Conservation (phyloP, 2,113 vertebrate species). For the Solea senegalensis region DNA sequence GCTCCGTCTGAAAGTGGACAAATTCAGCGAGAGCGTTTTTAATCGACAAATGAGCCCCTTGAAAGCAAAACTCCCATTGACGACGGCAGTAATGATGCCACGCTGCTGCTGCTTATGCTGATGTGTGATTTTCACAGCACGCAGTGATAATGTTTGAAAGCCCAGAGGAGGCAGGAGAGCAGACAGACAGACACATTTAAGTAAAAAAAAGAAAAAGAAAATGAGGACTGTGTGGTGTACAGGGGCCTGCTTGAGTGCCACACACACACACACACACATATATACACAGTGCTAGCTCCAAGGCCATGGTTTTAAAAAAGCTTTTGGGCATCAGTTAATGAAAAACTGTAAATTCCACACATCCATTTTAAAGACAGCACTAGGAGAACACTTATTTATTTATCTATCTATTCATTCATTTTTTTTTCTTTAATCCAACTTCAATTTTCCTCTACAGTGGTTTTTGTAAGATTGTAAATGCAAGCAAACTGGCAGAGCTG, state of each 20-base stretch:
- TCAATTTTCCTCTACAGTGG: slow-evolving; percentile 86
- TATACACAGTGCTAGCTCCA: slow-evolving; percentile 22
- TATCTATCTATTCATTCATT: slow-evolving; percentile 82
- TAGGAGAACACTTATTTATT: slow-evolving; percentile 81
- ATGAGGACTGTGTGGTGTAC: slow-evolving; percentile 47
- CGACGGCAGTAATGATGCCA: slow-evolving; percentile 56
- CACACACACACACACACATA: slow-evolving; percentile 51
- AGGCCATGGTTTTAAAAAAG: slow-evolving; percentile 67
- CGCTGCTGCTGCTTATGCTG: slow-evolving; percentile 66
- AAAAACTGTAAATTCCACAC: slow-evolving; percentile 81
- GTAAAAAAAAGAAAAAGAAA: slow-evolving; percentile 59
- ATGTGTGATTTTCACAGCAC: slow-evolving; percentile 58
- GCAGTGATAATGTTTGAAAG: slow-evolving; percentile 52
- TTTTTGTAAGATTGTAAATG: slow-evolving; percentile 84
- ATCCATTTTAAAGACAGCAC: slow-evolving; percentile 80
- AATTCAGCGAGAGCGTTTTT: slow-evolving; percentile 30
- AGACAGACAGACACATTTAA: slow-evolving; percentile 62
- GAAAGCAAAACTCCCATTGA: slow-evolving; percentile 54
- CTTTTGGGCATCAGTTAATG: slow-evolving; percentile 82
- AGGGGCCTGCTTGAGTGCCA: slow-evolving; percentile 52
- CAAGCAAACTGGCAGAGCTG: slow-evolving; percentile 73
- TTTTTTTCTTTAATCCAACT: slow-evolving; percentile 80
- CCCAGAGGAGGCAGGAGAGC: slow-evolving; percentile 21
- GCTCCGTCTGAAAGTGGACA: slow-evolving; percentile 35
- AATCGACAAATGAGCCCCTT: slow-evolving; percentile 67